Percentiles rank a stretch among this genome's conserved stretches.
Evolutionary conservation across 2,888 invertebrate species (phyloP).

Genomic region (Anthophora plumipes): DNA sequence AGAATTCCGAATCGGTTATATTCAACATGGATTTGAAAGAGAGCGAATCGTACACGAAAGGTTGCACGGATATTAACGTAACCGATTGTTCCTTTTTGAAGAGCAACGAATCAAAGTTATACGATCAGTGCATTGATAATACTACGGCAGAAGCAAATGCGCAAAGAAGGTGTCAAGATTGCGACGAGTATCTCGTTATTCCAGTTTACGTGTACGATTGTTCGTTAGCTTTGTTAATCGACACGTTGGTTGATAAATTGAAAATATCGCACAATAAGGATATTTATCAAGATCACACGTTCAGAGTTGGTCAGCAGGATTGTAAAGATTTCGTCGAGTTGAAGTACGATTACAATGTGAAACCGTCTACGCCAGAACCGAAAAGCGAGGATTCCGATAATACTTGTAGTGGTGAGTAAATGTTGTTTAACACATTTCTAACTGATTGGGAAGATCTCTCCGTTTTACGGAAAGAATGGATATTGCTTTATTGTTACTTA

Average conservation of each 20-base stretch:
- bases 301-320: constrained; percentile 82
- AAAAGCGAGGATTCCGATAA: constrained; percentile 85
- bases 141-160: constrained; percentile 65
- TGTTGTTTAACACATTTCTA: too few species aligned
- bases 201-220: constrained; percentile 90
- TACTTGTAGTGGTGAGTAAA: constrained; percentile 74
- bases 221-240: constrained; percentile 87
- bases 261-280: constrained; percentile 83
- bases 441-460: too few species aligned
- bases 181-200: constrained; percentile 81
- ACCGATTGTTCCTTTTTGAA: constrained; percentile 49
- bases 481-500: too few species aligned
- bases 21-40: constrained; percentile 58
- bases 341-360: constrained; percentile 82
- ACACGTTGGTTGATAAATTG: constrained; percentile 85
- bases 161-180: constrained; percentile 59
- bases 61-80: constrained; percentile 50
- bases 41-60: constrained; percentile 48
- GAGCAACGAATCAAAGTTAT: constrained; percentile 66
- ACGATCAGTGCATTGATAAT: constrained; percentile 68
- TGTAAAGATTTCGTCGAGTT: constrained; percentile 82
- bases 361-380: constrained; percentile 84
- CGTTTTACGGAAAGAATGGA: too few species aligned
- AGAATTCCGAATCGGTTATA: constrained; percentile 59
- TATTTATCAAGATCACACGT: constrained; percentile 86